Conservation (phyloP, 2,888 invertebrate species). For the Cheilosia grossa region DNA sequence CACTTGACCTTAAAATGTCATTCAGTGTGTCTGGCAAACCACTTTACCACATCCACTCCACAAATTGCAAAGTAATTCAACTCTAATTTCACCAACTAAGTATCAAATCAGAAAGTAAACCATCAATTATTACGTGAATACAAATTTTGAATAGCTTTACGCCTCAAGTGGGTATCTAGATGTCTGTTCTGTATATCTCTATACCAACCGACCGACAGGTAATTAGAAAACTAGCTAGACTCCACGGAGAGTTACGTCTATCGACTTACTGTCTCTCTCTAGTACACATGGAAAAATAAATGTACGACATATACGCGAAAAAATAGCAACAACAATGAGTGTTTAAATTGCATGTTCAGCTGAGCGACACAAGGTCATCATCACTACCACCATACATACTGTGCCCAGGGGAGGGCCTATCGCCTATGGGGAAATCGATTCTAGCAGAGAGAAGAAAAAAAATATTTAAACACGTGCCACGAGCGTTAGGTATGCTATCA, state of each 20-base stretch:
- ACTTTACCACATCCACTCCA: conserved; percentile 1
- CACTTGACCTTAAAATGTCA: conserved; percentile 43
- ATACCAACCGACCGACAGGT: conserved; percentile 19
- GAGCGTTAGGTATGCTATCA: conserved; percentile 4
- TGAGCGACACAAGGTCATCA: conserved; percentile 42
- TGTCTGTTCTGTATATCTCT: neutral
- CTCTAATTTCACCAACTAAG: conserved; percentile 48
- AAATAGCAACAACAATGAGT: neutral
- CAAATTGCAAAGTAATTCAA: conserved; percentile 55
- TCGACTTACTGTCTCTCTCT: neutral
- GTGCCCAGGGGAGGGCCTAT: neutral
- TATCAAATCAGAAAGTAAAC: conserved; percentile 41
- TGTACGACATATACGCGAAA: conserved; percentile 3
- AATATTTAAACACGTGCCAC: neutral
- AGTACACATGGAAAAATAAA: neutral
- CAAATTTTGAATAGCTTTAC: conserved; percentile 38
- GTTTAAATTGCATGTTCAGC: conserved; percentile 36
- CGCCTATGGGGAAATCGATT: conserved; percentile 21
- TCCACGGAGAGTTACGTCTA: conserved; percentile 8
- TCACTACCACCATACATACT: neutral
- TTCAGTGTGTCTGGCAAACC: conserved; percentile 18
- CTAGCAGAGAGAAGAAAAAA: conserved; percentile 1
- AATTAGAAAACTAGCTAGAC: conserved; percentile 34
- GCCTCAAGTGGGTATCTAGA: conserved; percentile 24
- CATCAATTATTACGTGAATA: conserved; percentile 52